A percentile compares a stretch with the other conserved stretches of the same genome.
Evolutionary conservation across 2,888 invertebrate species (phyloP).

Genomic region (Oscheius myriophilus): DNA sequence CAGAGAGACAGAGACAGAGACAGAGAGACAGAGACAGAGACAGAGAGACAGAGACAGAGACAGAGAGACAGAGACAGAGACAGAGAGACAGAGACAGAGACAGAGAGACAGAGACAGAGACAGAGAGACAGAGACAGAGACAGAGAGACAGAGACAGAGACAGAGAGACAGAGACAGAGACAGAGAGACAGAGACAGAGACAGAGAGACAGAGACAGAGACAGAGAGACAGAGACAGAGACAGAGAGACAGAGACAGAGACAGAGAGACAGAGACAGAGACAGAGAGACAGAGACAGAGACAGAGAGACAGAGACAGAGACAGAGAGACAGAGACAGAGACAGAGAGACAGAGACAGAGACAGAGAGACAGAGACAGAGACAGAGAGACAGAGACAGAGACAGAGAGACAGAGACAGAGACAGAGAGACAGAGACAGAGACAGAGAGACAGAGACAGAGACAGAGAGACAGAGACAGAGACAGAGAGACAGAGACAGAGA

Average conservation of each 20-base stretch:
- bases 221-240: slow-evolving; percentile 1
- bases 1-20: background rate
- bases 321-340: background rate
- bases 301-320: too few relatives aligned
- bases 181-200: background rate
- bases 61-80: background rate
- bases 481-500: too few relatives aligned
- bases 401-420: background rate
- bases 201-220: background rate
- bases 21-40: slow-evolving; percentile 1
- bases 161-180: background rate
- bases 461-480: background rate
- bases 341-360: background rate
- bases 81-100: too few relatives aligned
- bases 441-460: background rate
- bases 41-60: background rate
- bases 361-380: background rate
- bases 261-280: background rate
- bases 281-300: too few relatives aligned
- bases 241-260: background rate
- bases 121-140: background rate
- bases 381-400: background rate
- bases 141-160: background rate
- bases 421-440: slow-evolving; percentile 1
- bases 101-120: too few relatives aligned